Conservation (phyloP, 2,113 vertebrate species). For the Eudyptes chrysolophus region DNA sequence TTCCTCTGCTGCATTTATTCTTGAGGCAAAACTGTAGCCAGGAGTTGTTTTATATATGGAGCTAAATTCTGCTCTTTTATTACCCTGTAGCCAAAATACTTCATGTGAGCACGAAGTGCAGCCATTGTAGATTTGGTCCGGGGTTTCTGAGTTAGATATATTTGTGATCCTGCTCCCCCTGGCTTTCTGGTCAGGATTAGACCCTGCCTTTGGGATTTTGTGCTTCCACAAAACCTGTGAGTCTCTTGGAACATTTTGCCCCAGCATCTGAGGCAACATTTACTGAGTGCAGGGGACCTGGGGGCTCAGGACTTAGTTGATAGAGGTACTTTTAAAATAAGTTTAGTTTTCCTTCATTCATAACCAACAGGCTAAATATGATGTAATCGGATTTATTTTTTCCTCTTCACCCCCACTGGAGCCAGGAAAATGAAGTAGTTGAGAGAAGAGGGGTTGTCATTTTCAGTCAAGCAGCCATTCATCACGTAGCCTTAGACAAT, state of each 20-base stretch:
- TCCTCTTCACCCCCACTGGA: constrained; percentile 64
- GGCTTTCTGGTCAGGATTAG: background rate
- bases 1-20: background rate
- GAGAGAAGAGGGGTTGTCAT: constrained; percentile 58
- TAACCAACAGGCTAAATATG: constrained; percentile 30
- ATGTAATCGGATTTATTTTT: constrained; percentile 69
- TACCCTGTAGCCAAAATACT: background rate
- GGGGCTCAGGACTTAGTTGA: background rate
- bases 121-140: background rate
- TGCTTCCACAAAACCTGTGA: background rate
- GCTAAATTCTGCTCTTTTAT: background rate
- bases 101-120: background rate
- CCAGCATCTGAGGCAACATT: background rate
- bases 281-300: background rate
- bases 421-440: constrained; percentile 66
- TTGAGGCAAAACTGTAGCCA: background rate
- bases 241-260: background rate
- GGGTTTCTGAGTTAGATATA: background rate
- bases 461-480: constrained; percentile 46
- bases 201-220: background rate
- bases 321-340: constrained; percentile 6
- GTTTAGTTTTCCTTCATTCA: constrained; percentile 43
- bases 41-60: background rate
- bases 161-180: background rate
- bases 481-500: constrained; percentile 61